These are phyloP conservation scores for Damaliscus lunatus DNA, from an alignment of 2,113 vertebrate genomes.

Conservation along the genomic window DNA sequence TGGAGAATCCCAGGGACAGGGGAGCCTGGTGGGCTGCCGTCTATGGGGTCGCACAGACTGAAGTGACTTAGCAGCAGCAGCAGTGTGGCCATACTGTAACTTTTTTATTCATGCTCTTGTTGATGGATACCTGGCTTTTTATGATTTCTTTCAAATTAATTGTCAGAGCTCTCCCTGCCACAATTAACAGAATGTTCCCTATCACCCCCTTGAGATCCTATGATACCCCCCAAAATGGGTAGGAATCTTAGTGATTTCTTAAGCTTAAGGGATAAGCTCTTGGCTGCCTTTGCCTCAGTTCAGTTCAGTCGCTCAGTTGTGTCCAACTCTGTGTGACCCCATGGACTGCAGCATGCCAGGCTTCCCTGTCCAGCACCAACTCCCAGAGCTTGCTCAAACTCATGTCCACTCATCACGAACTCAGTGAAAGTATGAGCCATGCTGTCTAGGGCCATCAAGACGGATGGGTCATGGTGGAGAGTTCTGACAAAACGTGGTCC, in stretches of 20 bases:
- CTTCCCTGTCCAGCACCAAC: neutral
- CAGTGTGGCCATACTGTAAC: neutral
- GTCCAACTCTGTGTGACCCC: neutral
- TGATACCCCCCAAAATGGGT: neutral
- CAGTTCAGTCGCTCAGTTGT: neutral
- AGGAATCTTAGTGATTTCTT: neutral
- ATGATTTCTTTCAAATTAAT: conserved; percentile 3
- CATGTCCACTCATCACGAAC: neutral
- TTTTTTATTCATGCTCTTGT: neutral
- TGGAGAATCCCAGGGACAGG: too few relatives aligned
- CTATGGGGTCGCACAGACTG: too few relatives aligned
- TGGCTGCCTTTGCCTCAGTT: neutral
- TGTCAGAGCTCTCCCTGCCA: neutral
- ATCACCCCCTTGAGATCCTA: neutral
- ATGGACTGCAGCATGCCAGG: neutral
- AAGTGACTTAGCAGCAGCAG: too few relatives aligned
- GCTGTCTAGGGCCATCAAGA: neutral
- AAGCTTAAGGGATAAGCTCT: neutral
- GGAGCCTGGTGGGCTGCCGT: too few relatives aligned
- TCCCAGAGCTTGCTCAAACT: fast-evolving
- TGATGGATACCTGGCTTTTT: neutral
- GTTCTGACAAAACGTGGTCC: neutral
- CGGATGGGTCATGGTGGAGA: neutral
- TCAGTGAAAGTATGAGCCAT: neutral
- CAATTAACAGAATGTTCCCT: neutral